Evolutionary conservation across 2,888 invertebrate genomes (phyloP), one percentile per base, ranked within the genome.

Genomic region (Oligia latruncula): DNA sequence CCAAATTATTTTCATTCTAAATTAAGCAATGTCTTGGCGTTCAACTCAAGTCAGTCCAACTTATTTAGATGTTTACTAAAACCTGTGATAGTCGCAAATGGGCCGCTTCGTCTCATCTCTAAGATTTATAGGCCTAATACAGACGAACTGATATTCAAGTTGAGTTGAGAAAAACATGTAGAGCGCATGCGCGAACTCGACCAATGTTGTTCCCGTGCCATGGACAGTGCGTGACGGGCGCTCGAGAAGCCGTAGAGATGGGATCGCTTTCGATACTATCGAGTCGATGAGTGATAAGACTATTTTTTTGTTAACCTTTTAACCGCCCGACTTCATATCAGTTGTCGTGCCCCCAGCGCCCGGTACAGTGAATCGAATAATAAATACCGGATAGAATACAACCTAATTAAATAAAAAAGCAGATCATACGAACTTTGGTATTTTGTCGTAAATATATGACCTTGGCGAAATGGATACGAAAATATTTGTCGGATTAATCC

Each of bases 111-210:
- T 87, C 82, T 90, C 88, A 71, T 77, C 72, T 78, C 71, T 64
- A 87, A 93, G 93, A 95, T 95, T 95, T 94, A 95, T 95, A 91
- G 93, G 87, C 90, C 85, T 89, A 82, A 90, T 87, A 90, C 87
- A 91, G 89, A 91, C 89, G 85, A 89, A 91, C 91, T 91, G 88
- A 92, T 92, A 94, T 93, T 91, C 91, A 94, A 95, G 93, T 95
- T 93, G 92, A 90, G 91, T 95, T 94, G 92, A 81, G 93, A 95
- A 94, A 95, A 96, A 96, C 95, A 96, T 82, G 88, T 67, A 74
- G 58, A 74, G 90, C 95, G 96, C 96, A 95, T 95, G 96, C 95
- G 96, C 89, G 78, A 70, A 60, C 72, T 81, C 92, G 88, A 90
- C 95, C 95, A 95, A 95, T 95, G 93, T 92, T 91, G 92, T 91